phyloP scores from a whole-genome alignment of 2,888 invertebrate species.

The Drosophila mayaguana region DNA sequence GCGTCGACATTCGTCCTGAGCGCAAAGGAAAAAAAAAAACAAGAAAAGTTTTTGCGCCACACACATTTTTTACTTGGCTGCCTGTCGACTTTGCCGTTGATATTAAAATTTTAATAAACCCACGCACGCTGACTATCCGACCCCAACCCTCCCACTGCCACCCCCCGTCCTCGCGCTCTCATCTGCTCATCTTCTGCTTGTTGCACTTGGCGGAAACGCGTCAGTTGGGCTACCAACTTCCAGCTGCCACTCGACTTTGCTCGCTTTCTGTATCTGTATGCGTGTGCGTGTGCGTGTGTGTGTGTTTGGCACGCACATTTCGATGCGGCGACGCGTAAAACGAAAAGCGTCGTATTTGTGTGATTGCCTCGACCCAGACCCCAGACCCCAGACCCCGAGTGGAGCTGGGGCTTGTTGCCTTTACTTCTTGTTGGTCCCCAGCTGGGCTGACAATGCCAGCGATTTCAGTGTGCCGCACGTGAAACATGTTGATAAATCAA shows the following conservation, averaged over 20 bases:
- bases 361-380: conserved; percentile 53
- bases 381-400: not conserved
- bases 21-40: conserved; percentile 10
- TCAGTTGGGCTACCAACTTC: conserved; percentile 57
- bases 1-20: conserved; percentile 69
- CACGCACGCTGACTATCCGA: conserved; percentile 60
- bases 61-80: conserved; percentile 78
- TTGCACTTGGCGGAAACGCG: conserved; percentile 79
- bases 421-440: conserved; percentile 52
- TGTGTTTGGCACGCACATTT: conserved; percentile 71
- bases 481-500: conserved; percentile 79
- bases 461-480: conserved; percentile 65
- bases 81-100: conserved; percentile 76
- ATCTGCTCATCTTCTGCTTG: conserved; percentile 61
- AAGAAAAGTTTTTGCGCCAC: conserved; percentile 62
- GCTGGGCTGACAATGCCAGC: conserved; percentile 68
- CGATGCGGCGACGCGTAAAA: conserved; percentile 77
- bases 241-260: conserved; percentile 8
- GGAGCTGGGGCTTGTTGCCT: not conserved
- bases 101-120: conserved; percentile 81
- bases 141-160: not conserved
- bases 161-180: not conserved
- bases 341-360: conserved; percentile 74
- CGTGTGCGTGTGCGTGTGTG: conserved; percentile 4
- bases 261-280: not conserved